These are phyloP conservation scores for Tribolium castaneum DNA, from an alignment of 1,140 invertebrate species.

Conservation along the genomic window DNA sequence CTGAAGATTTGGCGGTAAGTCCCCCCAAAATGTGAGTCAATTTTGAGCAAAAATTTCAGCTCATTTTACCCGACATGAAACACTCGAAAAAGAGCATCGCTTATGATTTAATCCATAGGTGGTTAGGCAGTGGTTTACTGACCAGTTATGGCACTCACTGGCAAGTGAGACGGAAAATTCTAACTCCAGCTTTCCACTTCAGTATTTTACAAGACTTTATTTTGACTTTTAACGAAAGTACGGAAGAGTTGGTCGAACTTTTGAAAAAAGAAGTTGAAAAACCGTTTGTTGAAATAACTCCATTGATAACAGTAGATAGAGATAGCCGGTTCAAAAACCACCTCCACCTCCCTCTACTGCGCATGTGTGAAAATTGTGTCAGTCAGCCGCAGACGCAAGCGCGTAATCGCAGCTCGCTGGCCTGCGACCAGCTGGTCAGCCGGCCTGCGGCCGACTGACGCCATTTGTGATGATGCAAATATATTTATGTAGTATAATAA, in stretches of 20 bases:
- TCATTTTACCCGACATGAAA: neutral
- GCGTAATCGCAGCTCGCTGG: too few relatives aligned
- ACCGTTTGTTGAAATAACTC: neutral
- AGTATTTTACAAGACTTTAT: constrained; percentile 79
- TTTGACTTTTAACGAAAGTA: constrained; percentile 70
- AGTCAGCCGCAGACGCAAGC: too few relatives aligned
- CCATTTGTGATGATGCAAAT: too few relatives aligned
- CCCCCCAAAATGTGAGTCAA: neutral
- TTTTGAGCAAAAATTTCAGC: neutral
- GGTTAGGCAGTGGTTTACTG: neutral
- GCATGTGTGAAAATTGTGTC: too few relatives aligned
- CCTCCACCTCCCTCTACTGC: too few relatives aligned
- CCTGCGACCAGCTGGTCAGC: too few relatives aligned
- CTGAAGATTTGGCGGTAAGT: constrained; percentile 5
- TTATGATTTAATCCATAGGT: constrained; percentile 51
- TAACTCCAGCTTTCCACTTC: constrained; percentile 84
- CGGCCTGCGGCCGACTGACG: too few relatives aligned
- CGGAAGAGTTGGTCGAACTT: neutral
- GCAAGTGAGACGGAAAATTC: constrained; percentile 72
- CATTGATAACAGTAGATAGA: too few relatives aligned
- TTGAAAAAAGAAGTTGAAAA: neutral
- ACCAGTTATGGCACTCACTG: constrained; percentile 70
- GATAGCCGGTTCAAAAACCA: too few relatives aligned
- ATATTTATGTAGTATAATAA: too few relatives aligned
- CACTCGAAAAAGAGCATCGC: neutral